These are phyloP conservation scores for Anguilla pacifica DNA, from an alignment of 2,797 vertebrate genomes.

Conservation along the genomic window DNA sequence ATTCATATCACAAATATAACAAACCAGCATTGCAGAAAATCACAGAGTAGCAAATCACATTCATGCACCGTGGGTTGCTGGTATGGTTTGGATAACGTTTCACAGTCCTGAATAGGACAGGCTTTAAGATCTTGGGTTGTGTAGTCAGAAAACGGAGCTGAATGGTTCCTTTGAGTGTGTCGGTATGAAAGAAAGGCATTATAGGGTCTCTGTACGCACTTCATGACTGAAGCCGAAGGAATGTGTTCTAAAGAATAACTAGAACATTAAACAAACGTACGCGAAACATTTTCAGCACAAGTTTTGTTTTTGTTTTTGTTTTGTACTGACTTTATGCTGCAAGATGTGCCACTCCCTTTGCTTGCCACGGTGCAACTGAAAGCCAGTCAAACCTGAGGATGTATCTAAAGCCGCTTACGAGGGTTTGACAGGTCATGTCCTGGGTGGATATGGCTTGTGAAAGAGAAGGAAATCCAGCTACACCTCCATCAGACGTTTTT, in stretches of 20 bases:
- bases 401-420: not conserved
- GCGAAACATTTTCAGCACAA: not conserved
- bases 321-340: not conserved
- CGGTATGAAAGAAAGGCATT: not conserved
- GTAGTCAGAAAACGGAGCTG: slow-evolving; percentile 13
- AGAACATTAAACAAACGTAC: not conserved
- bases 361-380: not conserved
- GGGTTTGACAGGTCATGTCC: not conserved
- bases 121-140: slow-evolving; percentile 1
- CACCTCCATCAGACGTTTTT: not conserved
- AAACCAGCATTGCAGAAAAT: not conserved
- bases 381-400: slow-evolving; percentile 4
- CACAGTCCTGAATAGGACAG: not conserved
- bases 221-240: not conserved
- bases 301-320: not conserved
- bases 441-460: not conserved
- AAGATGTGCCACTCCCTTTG: not conserved
- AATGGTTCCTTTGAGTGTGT: slow-evolving; percentile 16
- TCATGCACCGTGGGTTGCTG: not conserved
- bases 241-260: not conserved
- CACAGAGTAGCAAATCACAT: not conserved
- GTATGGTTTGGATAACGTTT: not conserved
- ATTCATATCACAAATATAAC: not conserved
- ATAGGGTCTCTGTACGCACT: not conserved
- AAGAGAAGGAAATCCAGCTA: not conserved